Evolutionary conservation across 1,140 invertebrate genomes (phyloP).

Genomic region (Anagrus nilaparvatae): DNA sequence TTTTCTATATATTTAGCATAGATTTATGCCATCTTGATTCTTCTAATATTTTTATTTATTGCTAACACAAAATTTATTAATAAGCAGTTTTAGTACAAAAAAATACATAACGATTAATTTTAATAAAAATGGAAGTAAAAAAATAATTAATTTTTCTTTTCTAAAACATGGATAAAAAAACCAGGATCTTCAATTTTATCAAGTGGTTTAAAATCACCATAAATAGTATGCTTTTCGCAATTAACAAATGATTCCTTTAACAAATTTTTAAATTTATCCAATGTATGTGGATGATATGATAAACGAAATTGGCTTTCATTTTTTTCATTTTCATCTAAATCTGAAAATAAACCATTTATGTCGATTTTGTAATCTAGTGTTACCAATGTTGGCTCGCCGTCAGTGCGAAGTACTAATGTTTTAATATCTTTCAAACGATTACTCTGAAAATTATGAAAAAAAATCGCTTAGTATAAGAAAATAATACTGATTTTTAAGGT

Average conservation of each 20-base stretch:
- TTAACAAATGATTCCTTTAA: conserved; percentile 57
- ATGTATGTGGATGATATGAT: conserved; percentile 71
- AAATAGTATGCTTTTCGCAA: conserved; percentile 57
- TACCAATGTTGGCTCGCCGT: conserved; percentile 59
- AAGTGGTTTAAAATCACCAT: conserved; percentile 66
- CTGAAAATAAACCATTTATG: conserved; percentile 37
- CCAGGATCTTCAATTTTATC: conserved; percentile 53
- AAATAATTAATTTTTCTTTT: too few species aligned
- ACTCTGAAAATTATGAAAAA: too few species aligned
- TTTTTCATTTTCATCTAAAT: conserved; percentile 16
- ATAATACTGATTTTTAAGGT: too few species aligned
- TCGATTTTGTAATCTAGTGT: conserved; percentile 69
- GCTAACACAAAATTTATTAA: too few species aligned
- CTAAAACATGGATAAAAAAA: conserved; percentile 75
- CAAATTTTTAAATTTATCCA: conserved; percentile 58
- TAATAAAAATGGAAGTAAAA: too few species aligned
- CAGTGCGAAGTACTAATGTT: conserved; percentile 66
- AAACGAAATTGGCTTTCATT: conserved; percentile 61
- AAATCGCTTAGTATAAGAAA: too few species aligned
- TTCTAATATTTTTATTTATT: too few species aligned
- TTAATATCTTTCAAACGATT: conserved; percentile 68
- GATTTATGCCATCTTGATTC: too few species aligned
- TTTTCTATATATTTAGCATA: too few species aligned
- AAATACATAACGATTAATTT: too few species aligned
- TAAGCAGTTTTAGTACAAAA: too few species aligned